A percentile compares a stretch with the other conserved stretches of the same genome.
phyloP scores from a whole-genome alignment of 2,797 vertebrate genomes.

The Petrocephalus sullivani region DNA sequence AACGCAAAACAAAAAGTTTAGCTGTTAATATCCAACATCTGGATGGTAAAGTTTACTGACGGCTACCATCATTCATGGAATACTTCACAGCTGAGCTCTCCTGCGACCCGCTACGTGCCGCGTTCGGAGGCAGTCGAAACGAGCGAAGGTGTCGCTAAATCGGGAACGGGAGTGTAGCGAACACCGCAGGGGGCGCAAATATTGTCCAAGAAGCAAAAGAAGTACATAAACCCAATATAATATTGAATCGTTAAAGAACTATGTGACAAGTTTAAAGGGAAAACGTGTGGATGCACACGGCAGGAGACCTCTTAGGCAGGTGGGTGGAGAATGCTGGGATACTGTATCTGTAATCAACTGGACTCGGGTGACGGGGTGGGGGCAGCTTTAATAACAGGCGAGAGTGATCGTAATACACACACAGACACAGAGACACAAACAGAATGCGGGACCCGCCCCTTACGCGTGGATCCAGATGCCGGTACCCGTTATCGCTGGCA shows the following conservation, averaged over 20 bases:
- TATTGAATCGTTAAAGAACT: not conserved
- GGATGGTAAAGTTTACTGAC: not conserved
- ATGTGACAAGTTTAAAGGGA: not conserved
- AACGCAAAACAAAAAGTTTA: not conserved
- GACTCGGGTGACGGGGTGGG: not conserved
- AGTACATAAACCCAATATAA: not conserved
- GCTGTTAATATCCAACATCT: not conserved
- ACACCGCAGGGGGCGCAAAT: not conserved
- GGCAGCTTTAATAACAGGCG: not conserved
- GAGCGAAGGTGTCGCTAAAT: not conserved
- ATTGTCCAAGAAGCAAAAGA: not conserved
- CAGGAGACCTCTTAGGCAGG: not conserved
- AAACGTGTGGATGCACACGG: not conserved
- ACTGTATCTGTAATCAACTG: not conserved
- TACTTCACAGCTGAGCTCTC: not conserved
- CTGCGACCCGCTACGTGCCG: not conserved
- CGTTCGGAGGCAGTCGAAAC: not conserved
- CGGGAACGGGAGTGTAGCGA: not conserved
- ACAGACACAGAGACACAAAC: not conserved
- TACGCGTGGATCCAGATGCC: not conserved
- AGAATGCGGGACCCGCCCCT: not conserved
- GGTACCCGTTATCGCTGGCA: slow-evolving; percentile 1
- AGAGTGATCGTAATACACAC: not conserved
- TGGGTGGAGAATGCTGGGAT: not conserved
- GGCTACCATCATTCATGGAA: not conserved